Base-by-base conservation (phyloP, 2,797 vertebrate genomes). In the Eremophila alpestris region DNA sequence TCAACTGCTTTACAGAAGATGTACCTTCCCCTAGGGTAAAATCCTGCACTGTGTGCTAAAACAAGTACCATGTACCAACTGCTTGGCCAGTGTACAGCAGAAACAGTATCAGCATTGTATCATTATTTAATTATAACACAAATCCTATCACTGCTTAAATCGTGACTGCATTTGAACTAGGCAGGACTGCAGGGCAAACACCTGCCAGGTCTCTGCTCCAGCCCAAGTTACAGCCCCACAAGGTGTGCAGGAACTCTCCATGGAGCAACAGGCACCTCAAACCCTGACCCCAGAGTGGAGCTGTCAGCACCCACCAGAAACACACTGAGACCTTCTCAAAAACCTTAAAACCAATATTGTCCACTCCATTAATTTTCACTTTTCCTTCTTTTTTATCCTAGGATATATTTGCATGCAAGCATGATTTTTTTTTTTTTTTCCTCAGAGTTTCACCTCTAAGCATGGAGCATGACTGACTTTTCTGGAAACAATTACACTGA, bases 111-210 rank as follows among this genome's bases (percentile, higher is more conserved):
- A 40, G 29, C 52, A 48, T 29, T 93, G 48, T 34, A 69, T 81
- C 73, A 83, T 21, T 41, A 54, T 60, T 86, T 83, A 92, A 94
- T 89, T 92, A 75, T 67, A 92, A 40, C 69, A 65, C 29, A 68
- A 82, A 75, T 46, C 6, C 2, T n/a, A 65, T 56, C 56, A 62
- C 45, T 55, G 23, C 55, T 75, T 74, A 80, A 90, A 81, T 60
- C 52, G 40, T 15, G 26, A 55, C 46, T 68, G 36, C 34, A 70
- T 74, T 54, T 85, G 23, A 83, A 64, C 38, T 12, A 46, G 46
- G 49, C 16, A 54, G 0, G 22, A 48, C 27, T 48, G 36, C 49
- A 64, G 23, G 24, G 54, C 79, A 77, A 89, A 74, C 5, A 69
- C 7, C 40, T 26, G 45, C 8, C 78, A 67, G 48, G 29, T 41